phyloP scores from a whole-genome alignment of 2,113 vertebrate genomes.

The Grus americana region DNA sequence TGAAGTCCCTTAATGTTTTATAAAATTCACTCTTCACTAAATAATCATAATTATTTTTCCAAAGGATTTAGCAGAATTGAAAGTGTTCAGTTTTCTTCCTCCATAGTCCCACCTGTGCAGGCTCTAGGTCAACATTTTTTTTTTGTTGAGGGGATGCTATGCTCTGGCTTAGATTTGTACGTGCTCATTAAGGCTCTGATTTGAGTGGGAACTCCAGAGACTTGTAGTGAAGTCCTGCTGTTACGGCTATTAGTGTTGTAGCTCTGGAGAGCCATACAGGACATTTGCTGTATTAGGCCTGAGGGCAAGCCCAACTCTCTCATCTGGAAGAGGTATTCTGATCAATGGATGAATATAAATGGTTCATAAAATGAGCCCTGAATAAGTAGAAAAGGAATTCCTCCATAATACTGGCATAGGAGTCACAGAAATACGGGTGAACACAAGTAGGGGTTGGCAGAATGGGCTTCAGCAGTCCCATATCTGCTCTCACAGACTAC shows the following conservation, averaged over 20 bases:
- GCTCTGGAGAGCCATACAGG: slow-evolving; percentile 2
- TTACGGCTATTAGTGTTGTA: not conserved
- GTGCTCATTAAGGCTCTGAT: slow-evolving; percentile 1
- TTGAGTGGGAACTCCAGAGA: slow-evolving; percentile 6
- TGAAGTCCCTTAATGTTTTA: not conserved
- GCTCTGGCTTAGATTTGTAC: not conserved
- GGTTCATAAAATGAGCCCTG: slow-evolving; percentile 3
- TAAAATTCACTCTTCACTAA: slow-evolving; percentile 1
- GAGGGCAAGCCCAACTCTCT: not conserved
- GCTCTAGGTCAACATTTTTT: not conserved
- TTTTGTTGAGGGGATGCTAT: not conserved
- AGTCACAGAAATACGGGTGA: not conserved
- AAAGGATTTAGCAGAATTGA: not conserved
- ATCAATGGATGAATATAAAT: slow-evolving; percentile 32
- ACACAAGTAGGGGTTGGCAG: not conserved
- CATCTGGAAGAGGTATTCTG: slow-evolving; percentile 41
- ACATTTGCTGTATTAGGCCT: slow-evolving; percentile 18
- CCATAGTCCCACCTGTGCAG: not conserved
- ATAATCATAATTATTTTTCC: slow-evolving; percentile 1
- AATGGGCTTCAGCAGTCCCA: not conserved
- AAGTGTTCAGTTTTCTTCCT: not conserved
- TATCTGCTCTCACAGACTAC: not conserved
- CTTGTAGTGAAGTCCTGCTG: not conserved
- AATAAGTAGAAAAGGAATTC: not conserved
- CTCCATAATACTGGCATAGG: not conserved